phyloP scores from a whole-genome alignment of 2,113 vertebrate genomes.

The Ictalurus punctatus region DNA sequence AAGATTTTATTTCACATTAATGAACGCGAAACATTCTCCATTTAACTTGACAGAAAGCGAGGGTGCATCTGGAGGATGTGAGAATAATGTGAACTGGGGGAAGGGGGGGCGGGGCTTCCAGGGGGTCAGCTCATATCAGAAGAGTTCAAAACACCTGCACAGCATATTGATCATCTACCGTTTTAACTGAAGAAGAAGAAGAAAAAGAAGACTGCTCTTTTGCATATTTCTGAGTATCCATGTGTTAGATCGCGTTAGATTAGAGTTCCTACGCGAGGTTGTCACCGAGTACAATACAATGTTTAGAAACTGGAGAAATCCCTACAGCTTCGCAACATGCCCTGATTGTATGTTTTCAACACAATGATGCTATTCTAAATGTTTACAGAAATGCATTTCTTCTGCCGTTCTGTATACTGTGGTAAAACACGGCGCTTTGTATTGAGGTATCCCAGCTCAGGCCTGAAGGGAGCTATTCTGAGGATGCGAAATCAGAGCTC shows the following conservation, averaged over 20 bases:
- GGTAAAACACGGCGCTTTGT: constrained; percentile 5
- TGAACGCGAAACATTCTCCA: not conserved
- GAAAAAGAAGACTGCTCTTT: not conserved
- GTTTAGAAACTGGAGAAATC: not conserved
- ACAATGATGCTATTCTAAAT: constrained; percentile 12
- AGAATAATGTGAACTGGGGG: not conserved
- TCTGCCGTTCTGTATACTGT: constrained; percentile 2
- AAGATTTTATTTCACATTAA: not conserved
- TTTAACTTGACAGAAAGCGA: not conserved
- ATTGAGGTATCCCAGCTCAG: constrained; percentile 6
- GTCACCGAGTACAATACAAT: not conserved
- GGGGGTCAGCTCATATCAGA: not conserved
- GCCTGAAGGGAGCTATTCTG: constrained; percentile 9
- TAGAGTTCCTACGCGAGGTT: not conserved
- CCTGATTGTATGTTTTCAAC: not conserved
- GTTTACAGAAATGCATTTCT: constrained; percentile 6
- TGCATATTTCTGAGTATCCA: not conserved
- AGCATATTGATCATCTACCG: not conserved
- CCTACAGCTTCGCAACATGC: not conserved
- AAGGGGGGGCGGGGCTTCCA: not conserved
- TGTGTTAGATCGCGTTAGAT: too few species aligned
- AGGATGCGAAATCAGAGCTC: constrained; percentile 3
- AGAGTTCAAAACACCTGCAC: not conserved
- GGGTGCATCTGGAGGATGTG: not conserved
- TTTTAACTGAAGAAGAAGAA: not conserved